Evolutionary conservation across 2,113 vertebrate genomes (phyloP), one percentile per base, ranked within the genome.

Genomic region (pig (Sus scrofa)): DNA sequence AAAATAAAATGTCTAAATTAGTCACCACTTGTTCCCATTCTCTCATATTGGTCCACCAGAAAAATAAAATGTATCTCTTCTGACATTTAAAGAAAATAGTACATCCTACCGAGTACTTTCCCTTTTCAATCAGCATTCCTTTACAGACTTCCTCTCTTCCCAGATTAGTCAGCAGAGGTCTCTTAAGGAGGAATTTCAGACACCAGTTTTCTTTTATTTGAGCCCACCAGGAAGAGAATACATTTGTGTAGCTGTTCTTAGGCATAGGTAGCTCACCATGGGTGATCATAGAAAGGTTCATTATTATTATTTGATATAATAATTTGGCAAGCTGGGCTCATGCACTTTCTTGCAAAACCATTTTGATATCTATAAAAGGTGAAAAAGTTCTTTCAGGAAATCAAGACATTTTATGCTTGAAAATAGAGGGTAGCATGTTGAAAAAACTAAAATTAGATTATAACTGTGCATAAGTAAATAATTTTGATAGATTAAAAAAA

Each of bases 231-330:
- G 79, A 95, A 88, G 13, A 63, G 14, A 92, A 87, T 26, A 6
- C 12, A 15, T 44, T 92, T 73, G n/a, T 58, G 20, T 62, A 50
- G 18, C 37, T 89, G 9, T 84, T 91, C 67, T 89, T 79, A 18
- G 14, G 58, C 44, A 62, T 19, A 86, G n/a, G 32, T n/a, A 75
- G 3, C 27, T 89, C 86, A 83, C 52, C 24, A 39, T 88, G 4
- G 54, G 24, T 75, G 39, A 54, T 73, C 20, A 89, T 86, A 89
- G 86, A 83, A 82, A 89, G 5, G 37, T 70, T 89, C 13, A 18
- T 89, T 92, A 87, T 89, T 77, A 84, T 84, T 95, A 94, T 87
- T 82, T 95, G 44, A 85, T 88, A 67, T 56, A 84, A 82, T 85
- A 87, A 73, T 91, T 89, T 93, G 50, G 90, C 82, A 91, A 95